Conservation (phyloP, 1,140 invertebrate genomes). For the Macrocentrus cingulum region DNA sequence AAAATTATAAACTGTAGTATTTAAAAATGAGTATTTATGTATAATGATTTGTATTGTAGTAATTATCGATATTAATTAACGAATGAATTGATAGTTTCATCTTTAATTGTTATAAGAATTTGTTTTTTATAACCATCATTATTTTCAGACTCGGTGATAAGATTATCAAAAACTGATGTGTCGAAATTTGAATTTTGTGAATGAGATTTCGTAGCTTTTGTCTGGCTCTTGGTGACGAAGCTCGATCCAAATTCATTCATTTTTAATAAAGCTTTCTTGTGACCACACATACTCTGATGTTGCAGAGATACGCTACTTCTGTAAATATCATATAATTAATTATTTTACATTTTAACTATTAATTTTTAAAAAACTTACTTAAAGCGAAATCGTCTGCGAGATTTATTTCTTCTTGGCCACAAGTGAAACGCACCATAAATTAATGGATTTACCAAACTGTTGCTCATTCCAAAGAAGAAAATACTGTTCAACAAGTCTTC, state of each 20-base stretch:
- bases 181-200: too few relatives aligned
- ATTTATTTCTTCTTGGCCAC: slow-evolving; percentile 61
- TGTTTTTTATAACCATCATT: too few relatives aligned
- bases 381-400: slow-evolving; percentile 31
- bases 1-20: too few relatives aligned
- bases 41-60: too few relatives aligned
- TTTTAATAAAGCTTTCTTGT: slow-evolving; percentile 23
- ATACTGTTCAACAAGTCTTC: slow-evolving; percentile 69
- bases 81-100: too few relatives aligned
- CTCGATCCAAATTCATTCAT: slow-evolving; percentile 21
- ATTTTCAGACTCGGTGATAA: too few relatives aligned
- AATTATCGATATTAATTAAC: too few relatives aligned
- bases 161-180: too few relatives aligned
- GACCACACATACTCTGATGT: slow-evolving; percentile 28
- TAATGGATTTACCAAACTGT: slow-evolving; percentile 82
- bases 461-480: slow-evolving; percentile 83
- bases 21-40: too few relatives aligned
- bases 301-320: slow-evolving; percentile 32
- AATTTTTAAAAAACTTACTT: slow-evolving; percentile 20
- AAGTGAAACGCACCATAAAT: slow-evolving; percentile 87
- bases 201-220: too few relatives aligned
- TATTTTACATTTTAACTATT: slow-evolving; percentile 9
- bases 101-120: too few relatives aligned
- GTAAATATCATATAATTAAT: slow-evolving; percentile 23
- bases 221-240: too few relatives aligned